Evolutionary conservation across 2,888 invertebrate species (phyloP), one percentile per base, ranked within the genome.

Genomic region (Rhagonycha lutea): DNA sequence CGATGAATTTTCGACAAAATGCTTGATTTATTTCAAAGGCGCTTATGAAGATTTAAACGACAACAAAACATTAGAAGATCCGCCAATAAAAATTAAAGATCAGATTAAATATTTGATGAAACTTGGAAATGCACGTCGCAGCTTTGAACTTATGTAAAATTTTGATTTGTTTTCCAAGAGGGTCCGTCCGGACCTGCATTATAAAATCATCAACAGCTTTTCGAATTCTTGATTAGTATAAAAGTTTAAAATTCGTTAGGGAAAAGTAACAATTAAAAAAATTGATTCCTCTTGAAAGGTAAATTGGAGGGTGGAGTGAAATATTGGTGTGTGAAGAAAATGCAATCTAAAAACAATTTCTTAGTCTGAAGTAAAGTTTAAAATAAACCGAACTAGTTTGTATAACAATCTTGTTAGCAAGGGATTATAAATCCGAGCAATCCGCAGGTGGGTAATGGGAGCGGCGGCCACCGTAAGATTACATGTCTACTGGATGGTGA

Each of bases 401-500:
- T 81, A 80, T 80, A 80, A 80, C 80, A 81, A 83, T 83, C 82
- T 82, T 79, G 83, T 83, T 83, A 83, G 80, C 82, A 80, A 79
- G 77, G 79, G 80, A 83, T 82, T 83, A 84, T 84, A 85, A 84
- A 85, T 84, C 84, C 80, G 81, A 74, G 78, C 82, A 82, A 84
- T 85, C 85, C 85, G 85, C 86, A 86, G 84, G 85, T 84, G 84
- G 83, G 83, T 84, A 84, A 81, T 81, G 81, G 82, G 77, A 79
- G 81, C 83, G 83, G 78, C 82, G 80, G 82, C 84, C 82, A 85
- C 83, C 85, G 83, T 86, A 85, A 86, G 86, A 87, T 87, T 87
- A 86, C 86, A 86, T 84, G 86, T 86, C 86, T 84, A 81, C 82
- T 81, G 84, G 84, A 86, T 86, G 83, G 86, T 86, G 86, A 87